A percentile compares a stretch with the other conserved stretches of the same genome.
phyloP scores from a whole-genome alignment of 35 echinoderm and acorn worm genomes.

The Nesometra sesokonis region DNA sequence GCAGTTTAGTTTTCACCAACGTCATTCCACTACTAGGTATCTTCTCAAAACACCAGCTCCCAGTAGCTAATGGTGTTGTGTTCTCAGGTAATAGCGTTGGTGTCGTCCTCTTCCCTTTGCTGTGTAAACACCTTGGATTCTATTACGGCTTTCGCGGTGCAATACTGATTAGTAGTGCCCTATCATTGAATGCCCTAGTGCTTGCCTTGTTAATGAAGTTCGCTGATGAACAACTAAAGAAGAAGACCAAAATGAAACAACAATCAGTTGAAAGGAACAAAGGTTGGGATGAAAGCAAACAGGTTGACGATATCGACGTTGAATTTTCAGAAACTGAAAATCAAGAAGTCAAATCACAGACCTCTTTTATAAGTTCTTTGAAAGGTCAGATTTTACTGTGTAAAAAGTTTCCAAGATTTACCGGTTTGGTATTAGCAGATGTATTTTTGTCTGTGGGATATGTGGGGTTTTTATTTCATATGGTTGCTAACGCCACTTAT shows the following conservation, averaged over 20 bases:
- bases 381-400: neutral
- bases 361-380: neutral
- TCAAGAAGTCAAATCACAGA: neutral
- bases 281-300: too few relatives aligned
- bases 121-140: too few relatives aligned
- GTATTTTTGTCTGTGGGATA: neutral
- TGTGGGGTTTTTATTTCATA: neutral
- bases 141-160: too few relatives aligned
- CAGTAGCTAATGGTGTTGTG: too few relatives aligned
- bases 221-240: neutral
- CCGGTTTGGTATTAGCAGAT: neutral
- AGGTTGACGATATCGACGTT: neutral
- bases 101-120: too few relatives aligned
- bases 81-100: too few relatives aligned
- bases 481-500: neutral
- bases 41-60: too few relatives aligned
- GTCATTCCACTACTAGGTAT: too few relatives aligned
- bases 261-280: neutral
- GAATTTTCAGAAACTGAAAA: neutral
- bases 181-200: neutral
- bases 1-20: too few relatives aligned
- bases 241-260: neutral
- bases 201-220: neutral
- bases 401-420: neutral
- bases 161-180: too few relatives aligned